Evolutionary conservation across 2,888 invertebrate genomes (phyloP), one percentile per base, ranked within the genome.

Genomic region (Leucophenga montana): DNA sequence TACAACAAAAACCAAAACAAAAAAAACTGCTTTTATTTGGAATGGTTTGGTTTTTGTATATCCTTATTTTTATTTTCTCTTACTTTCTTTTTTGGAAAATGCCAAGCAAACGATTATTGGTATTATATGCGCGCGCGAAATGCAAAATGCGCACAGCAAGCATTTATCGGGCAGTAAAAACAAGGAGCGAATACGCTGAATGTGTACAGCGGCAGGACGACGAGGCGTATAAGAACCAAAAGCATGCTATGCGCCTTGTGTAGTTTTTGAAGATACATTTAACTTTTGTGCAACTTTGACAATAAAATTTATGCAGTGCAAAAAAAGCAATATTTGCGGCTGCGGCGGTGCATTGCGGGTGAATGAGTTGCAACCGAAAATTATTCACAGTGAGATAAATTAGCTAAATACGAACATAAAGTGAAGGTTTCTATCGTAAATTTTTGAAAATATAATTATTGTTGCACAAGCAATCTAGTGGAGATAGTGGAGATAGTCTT

Each of bases 31-130:
- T 59, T 14, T 33, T 50, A 50, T 50, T 18, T 18, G 18, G n/a
- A 16, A 18, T 3, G 2, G 50, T 50, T 56, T 56, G 56, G 18
- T 27, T 31, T 59, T 59, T 22, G 22, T 57, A 27, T 31, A 8
- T 22, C 57, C 31, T 13, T 27, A 27, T 33, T 59, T 59, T 33
- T 22, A 22, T 57, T 59, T 59, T 59, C 16, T 6, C 8, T 59
- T 59, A 6, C 8, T n/a, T 33, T 59, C n/a, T 33, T 31, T 59
- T n/a, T 59, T 59, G 9, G 62, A 18, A 62, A 64, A 64, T 46
- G 22, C 48, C 62, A 64, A 48, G 18, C 62, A 20, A 48, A 46
- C 48, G 62, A 64, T 64, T 64, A 64, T 64, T 64, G 62, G 62
- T 22, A 64, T 64, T 48, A 64, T 64, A 46, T 64, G 62, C 62